A percentile compares a stretch with the other conserved stretches of the same genome.
Conservation (phyloP, 2,888 invertebrate species). For the Ophion ellenae region DNA sequence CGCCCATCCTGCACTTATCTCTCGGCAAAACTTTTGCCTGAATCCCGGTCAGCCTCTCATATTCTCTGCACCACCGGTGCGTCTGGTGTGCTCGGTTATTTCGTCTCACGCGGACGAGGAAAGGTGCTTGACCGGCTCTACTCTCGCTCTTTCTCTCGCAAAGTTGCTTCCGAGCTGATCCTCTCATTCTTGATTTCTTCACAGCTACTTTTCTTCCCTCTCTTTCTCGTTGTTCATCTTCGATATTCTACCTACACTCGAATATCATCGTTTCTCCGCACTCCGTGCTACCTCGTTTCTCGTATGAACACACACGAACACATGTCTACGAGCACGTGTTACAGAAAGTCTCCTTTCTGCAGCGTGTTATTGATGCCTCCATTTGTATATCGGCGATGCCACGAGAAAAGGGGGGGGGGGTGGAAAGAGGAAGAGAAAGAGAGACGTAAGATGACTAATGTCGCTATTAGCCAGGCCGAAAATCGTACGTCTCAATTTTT, state of each 20-base stretch:
- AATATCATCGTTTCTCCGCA: slow-evolving; percentile 19
- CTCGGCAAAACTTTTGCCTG: slow-evolving; percentile 29
- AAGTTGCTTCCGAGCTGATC: slow-evolving; percentile 12
- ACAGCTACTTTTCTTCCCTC: slow-evolving; percentile 28
- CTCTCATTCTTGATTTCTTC: slow-evolving; percentile 30
- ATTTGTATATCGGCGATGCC: slow-evolving; percentile 77
- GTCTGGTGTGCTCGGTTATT: slow-evolving; percentile 23
- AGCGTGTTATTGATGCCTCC: slow-evolving; percentile 79
- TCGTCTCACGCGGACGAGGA: slow-evolving; percentile 40
- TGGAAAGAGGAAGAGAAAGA: neutral
- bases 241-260: slow-evolving; percentile 26
- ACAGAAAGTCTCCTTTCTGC: slow-evolving; percentile 30
- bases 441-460: slow-evolving; percentile 79
- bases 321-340: slow-evolving; percentile 6
- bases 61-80: slow-evolving; percentile 15
- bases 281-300: slow-evolving; percentile 6
- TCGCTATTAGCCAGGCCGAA: slow-evolving; percentile 78
- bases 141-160: slow-evolving; percentile 7
- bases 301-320: slow-evolving; percentile 8
- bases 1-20: slow-evolving; percentile 13
- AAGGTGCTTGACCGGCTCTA: slow-evolving; percentile 47
- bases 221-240: slow-evolving; percentile 22
- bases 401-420: slow-evolving; percentile 69
- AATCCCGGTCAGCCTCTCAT: slow-evolving; percentile 5
- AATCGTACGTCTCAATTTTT: slow-evolving; percentile 76